phyloP scores from a whole-genome alignment of 2,888 invertebrate genomes.

The Stenichneumon culpator region DNA sequence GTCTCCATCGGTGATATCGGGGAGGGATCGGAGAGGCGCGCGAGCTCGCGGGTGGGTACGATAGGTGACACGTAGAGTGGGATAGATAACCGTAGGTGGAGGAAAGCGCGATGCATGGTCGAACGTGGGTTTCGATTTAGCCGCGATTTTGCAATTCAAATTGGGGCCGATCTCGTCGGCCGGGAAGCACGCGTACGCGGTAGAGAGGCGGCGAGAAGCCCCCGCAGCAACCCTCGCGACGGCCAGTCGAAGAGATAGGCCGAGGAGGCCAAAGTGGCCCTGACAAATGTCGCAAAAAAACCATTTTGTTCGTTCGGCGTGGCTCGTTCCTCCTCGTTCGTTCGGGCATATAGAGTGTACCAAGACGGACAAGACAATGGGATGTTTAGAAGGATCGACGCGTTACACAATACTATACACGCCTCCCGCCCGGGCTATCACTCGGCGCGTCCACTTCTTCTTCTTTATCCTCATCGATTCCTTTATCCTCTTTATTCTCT shows the following conservation, averaged over 20 bases:
- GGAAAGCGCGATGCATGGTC: slow-evolving; percentile 37
- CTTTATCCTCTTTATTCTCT: slow-evolving; percentile 60
- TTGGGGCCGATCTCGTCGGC: slow-evolving; percentile 51
- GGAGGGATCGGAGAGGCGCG: slow-evolving; percentile 36
- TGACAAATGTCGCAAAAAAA: slow-evolving; percentile 83
- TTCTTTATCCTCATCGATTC: slow-evolving; percentile 54
- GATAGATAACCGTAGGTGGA: slow-evolving; percentile 21
- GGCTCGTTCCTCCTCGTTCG: neutral
- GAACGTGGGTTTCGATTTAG: slow-evolving; percentile 69
- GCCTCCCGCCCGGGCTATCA: slow-evolving; percentile 27
- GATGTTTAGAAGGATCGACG: slow-evolving; percentile 82
- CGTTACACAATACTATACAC: slow-evolving; percentile 76
- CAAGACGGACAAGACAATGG: slow-evolving; percentile 84
- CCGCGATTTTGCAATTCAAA: slow-evolving; percentile 82
- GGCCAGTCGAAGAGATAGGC: slow-evolving; percentile 66
- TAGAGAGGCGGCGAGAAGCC: slow-evolving; percentile 33
- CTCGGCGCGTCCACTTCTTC: slow-evolving; percentile 46
- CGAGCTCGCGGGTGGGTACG: slow-evolving; percentile 61
- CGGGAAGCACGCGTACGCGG: slow-evolving; percentile 45
- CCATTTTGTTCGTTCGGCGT: slow-evolving; percentile 44
- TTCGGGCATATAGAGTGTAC: slow-evolving; percentile 70
- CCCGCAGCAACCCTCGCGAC: slow-evolving; percentile 29
- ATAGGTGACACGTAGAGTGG: slow-evolving; percentile 58
- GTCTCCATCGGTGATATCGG: slow-evolving; percentile 75
- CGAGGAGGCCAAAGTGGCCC: slow-evolving; percentile 75